A percentile compares a stretch with the other conserved stretches of the same genome.
Conservation (phyloP, 2,113 vertebrate genomes). For the Neodon shergylaensis region DNA sequence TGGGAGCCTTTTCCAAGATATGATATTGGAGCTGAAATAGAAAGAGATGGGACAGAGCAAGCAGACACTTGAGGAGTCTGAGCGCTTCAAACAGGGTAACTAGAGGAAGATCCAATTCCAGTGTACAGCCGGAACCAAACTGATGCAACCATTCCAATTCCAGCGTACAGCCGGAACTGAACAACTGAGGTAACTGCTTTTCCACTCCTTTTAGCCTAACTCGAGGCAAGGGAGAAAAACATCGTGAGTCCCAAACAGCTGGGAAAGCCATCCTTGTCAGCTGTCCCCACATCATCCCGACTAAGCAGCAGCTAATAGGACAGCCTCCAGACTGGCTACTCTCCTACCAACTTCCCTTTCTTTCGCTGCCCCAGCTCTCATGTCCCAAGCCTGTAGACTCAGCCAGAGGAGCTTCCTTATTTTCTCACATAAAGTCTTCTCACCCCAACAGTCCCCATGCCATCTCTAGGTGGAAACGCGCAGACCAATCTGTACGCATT, state of each 20-base stretch:
- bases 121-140: too few species aligned
- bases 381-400: conserved; percentile 21
- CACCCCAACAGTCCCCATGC: conserved; percentile 68
- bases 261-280: conserved; percentile 55
- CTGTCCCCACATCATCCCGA: conserved; percentile 7
- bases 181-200: neutral
- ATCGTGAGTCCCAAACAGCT: neutral
- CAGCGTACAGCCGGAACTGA: neutral
- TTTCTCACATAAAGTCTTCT: conserved; percentile 82
- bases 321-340: conserved; percentile 7
- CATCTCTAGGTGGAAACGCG: conserved; percentile 68
- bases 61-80: neutral
- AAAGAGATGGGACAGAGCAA: neutral
- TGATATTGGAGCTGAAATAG: neutral
- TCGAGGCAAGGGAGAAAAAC: neutral
- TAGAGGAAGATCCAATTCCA: neutral
- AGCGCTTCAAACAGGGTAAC: neutral
- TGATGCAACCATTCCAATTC: too few species aligned
- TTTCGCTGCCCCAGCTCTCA: conserved; percentile 37
- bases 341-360: conserved; percentile 75
- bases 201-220: neutral
- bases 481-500: conserved; percentile 70
- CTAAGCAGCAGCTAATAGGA: conserved; percentile 38
- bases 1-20: neutral
- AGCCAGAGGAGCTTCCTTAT: conserved; percentile 67